Conservation (phyloP, 2,797 vertebrate species). For the Acestrorhynchus altus region DNA sequence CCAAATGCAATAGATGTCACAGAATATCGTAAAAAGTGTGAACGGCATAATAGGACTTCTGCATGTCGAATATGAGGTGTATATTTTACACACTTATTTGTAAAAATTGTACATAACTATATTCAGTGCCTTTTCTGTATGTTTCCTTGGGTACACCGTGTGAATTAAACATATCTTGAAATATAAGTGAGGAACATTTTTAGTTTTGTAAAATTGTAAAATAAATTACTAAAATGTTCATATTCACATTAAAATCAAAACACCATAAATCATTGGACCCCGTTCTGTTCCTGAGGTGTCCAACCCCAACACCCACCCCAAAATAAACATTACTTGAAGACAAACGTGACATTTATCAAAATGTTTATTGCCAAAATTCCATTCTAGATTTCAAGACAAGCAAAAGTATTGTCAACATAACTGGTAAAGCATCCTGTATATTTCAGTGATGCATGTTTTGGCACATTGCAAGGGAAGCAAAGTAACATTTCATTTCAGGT, state of each 20-base stretch:
- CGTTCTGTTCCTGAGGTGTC: no score
- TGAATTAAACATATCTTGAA: neutral
- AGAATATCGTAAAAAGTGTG: neutral
- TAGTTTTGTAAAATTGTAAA: no score
- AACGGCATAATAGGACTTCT: neutral
- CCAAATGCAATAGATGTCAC: neutral
- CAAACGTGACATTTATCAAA: neutral
- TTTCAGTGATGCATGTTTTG: constrained; percentile 34
- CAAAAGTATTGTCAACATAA: neutral
- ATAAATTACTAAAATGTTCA: no score
- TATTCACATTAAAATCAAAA: no score
- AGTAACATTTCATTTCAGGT: no score
- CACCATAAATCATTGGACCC: no score
- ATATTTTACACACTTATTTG: neutral
- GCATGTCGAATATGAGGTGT: neutral
- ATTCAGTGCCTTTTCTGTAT: constrained; percentile 3
- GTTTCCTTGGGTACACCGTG: neutral
- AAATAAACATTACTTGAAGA: neutral
- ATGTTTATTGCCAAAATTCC: constrained; percentile 6
- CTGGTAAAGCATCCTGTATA: neutral
- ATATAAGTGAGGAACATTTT: no score
- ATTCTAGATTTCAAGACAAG: neutral
- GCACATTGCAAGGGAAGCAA: constrained; percentile 11
- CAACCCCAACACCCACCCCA: no score
- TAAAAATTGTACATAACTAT: neutral